These are phyloP conservation scores for Coregonus sp. DNA, from an alignment of 2,797 vertebrate genomes.

Conservation along the genomic window DNA sequence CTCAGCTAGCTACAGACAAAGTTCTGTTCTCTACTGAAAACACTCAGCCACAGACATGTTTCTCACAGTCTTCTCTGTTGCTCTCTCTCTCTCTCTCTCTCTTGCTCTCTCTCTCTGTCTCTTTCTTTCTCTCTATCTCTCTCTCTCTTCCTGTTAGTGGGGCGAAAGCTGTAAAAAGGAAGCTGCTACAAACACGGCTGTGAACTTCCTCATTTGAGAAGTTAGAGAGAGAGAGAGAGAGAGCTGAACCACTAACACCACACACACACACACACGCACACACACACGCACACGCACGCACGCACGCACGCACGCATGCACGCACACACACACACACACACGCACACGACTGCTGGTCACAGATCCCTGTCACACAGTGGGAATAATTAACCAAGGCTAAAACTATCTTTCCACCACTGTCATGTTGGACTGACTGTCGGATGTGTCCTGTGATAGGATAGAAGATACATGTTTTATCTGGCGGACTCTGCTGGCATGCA, in stretches of 20 bases:
- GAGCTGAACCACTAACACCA: conserved; percentile 7
- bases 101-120: conserved; percentile 27
- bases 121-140: conserved; percentile 60
- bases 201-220: conserved; percentile 81
- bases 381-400: conserved; percentile 43
- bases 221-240: conserved; percentile 31
- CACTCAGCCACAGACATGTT: background rate
- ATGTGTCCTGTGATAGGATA: background rate
- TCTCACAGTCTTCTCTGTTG: conserved; percentile 32
- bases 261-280: conserved; percentile 4
- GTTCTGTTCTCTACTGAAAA: conserved; percentile 5
- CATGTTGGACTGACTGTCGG: background rate
- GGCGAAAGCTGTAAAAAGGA: conserved; percentile 76
- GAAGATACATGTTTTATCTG: no score
- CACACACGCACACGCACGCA: background rate
- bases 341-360: conserved; percentile 26
- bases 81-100: conserved; percentile 35
- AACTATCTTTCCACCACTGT: background rate
- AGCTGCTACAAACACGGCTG: conserved; percentile 65
- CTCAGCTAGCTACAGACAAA: no score
- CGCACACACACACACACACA: conserved; percentile 19
- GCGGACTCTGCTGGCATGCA: no score
- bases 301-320: background rate
- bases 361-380: conserved; percentile 26
- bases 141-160: conserved; percentile 65